phyloP scores from a whole-genome alignment of 23 tunicate species.

The Diplosoma virens region DNA sequence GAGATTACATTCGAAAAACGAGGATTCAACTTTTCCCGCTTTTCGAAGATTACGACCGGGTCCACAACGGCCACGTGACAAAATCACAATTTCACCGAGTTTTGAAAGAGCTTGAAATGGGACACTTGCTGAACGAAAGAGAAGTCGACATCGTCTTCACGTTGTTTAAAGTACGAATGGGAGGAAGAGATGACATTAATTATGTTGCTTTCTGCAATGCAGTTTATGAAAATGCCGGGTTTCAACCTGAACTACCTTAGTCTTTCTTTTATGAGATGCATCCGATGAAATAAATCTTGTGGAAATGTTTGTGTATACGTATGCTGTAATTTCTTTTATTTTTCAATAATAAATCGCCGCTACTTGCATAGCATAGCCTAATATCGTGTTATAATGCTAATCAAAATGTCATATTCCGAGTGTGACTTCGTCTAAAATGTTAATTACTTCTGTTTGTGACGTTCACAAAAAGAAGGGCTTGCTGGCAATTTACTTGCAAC shows the following conservation, averaged over 20 bases:
- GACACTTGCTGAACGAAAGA: conserved; percentile 49
- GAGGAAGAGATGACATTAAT: conserved; percentile 80
- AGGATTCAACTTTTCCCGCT: conserved; percentile 79
- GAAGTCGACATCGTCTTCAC: conserved; percentile 64
- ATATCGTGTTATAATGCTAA: too few species aligned
- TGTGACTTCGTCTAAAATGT: too few species aligned
- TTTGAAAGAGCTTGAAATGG: conserved; percentile 74
- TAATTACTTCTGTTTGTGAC: too few species aligned
- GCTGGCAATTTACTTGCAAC: too few species aligned
- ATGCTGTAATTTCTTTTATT: too few species aligned
- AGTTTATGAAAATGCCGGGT: conserved; percentile 64
- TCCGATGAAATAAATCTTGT: background rate
- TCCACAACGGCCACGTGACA: conserved; percentile 84
- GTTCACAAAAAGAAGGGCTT: too few species aligned
- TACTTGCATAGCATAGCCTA: too few species aligned
- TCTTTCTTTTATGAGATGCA: background rate
- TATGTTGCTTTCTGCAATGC: conserved; percentile 87
- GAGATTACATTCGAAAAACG: conserved; percentile 73
- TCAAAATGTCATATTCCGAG: too few species aligned
- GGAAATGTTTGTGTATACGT: too few species aligned
- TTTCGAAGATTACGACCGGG: conserved; percentile 86
- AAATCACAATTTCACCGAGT: conserved; percentile 75
- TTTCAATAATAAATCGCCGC: too few species aligned
- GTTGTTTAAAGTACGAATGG: conserved; percentile 66
- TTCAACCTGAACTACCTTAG: conserved; percentile 74